phyloP scores from a whole-genome alignment of 2,888 invertebrate species.

The Epicampocera succincta region DNA sequence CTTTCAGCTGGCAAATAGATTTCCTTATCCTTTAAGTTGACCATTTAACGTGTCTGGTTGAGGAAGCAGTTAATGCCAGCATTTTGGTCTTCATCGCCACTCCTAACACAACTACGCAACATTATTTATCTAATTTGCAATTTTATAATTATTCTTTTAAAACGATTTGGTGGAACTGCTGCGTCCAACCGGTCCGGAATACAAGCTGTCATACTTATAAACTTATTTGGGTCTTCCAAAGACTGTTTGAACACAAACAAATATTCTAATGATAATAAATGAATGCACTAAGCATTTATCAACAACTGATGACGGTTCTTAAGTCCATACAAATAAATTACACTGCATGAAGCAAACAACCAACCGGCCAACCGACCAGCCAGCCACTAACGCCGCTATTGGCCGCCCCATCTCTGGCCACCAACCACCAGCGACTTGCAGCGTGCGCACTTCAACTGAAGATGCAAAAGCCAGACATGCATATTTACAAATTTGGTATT shows the following conservation, averaged over 20 bases:
- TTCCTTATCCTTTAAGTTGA: neutral
- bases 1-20: neutral
- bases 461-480: conserved; percentile 15
- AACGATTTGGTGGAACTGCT: conserved; percentile 22
- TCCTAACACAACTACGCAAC: conserved; percentile 5
- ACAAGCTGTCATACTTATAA: neutral
- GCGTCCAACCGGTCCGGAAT: conserved; percentile 29
- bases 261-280: conserved; percentile 76
- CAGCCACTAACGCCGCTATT: conserved; percentile 6
- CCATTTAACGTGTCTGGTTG: conserved; percentile 18
- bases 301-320: conserved; percentile 78
- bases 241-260: conserved; percentile 52
- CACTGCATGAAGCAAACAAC: conserved; percentile 69
- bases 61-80: conserved; percentile 13
- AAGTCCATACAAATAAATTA: conserved; percentile 79
- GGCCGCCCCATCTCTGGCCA: neutral
- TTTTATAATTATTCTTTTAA: conserved; percentile 30
- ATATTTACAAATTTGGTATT: conserved; percentile 19
- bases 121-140: conserved; percentile 53
- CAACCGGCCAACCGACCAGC: conserved; percentile 50
- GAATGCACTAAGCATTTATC: conserved; percentile 79
- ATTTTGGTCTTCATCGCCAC: conserved; percentile 1
- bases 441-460: neutral
- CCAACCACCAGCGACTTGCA: neutral
- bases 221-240: conserved; percentile 12